Percentiles rank a stretch among this genome's conserved stretches.
These are phyloP conservation scores for Cataglyphis hispanica DNA, from an alignment of 1,140 invertebrate species.

Conservation along the genomic window DNA sequence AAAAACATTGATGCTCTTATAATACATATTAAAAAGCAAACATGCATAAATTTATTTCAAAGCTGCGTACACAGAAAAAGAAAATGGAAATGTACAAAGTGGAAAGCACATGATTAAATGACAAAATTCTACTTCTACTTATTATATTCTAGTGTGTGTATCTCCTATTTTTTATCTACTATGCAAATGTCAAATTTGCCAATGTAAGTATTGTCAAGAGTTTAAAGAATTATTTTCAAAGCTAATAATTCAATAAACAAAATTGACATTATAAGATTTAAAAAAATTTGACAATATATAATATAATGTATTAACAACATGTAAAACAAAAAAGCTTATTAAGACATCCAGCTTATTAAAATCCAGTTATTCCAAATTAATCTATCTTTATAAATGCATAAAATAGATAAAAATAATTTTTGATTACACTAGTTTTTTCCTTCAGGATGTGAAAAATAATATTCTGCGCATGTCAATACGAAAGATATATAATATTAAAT, in stretches of 20 bases:
- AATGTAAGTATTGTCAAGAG: conserved; percentile 13
- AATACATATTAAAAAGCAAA: conserved; percentile 22
- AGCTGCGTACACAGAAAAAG: conserved; percentile 53
- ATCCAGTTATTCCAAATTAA: neutral
- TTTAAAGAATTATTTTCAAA: neutral
- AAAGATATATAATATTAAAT: neutral
- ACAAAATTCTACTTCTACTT: conserved; percentile 46
- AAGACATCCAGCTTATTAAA: conserved; percentile 4
- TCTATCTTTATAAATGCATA: conserved; percentile 7
- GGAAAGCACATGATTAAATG: neutral
- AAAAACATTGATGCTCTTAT: neutral
- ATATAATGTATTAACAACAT: neutral
- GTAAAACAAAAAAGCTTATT: neutral
- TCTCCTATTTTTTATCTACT: conserved; percentile 66
- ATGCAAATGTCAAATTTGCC: conserved; percentile 59
- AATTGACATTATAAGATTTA: neutral
- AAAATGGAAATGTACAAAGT: neutral
- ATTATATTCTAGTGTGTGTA: conserved; percentile 63
- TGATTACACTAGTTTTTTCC: neutral
- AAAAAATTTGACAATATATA: conserved; percentile 4
- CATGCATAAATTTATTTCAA: conserved; percentile 64
- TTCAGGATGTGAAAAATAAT: neutral
- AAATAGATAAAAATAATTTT: neutral
- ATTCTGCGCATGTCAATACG: neutral
- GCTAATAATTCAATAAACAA: conserved; percentile 2